These are phyloP conservation scores for Eucera pruinosa DNA, from an alignment of 2,888 invertebrate species.

Conservation along the genomic window DNA sequence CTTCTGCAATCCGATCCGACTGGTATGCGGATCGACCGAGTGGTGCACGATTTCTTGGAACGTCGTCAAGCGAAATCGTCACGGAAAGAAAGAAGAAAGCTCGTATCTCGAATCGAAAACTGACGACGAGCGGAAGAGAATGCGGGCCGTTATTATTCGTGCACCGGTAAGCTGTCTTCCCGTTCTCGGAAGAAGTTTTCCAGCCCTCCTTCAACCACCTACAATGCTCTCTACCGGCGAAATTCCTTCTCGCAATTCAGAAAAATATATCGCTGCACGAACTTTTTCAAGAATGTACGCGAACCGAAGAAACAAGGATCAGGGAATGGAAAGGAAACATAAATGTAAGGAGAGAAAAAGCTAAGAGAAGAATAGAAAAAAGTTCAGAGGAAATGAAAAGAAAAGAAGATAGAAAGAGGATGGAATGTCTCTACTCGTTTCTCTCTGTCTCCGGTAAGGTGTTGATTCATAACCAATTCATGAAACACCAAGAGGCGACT, in stretches of 20 bases:
- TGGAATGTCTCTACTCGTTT: conserved; percentile 33
- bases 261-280: conserved; percentile 61
- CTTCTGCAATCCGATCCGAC: conserved; percentile 57
- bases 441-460: conserved; percentile 29
- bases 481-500: conserved; percentile 60
- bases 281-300: conserved; percentile 32
- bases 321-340: not conserved
- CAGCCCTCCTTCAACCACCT: not conserved
- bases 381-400: too few relatives aligned
- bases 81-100: conserved; percentile 28
- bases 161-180: conserved; percentile 60
- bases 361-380: too few relatives aligned
- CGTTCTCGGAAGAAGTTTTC: conserved; percentile 59
- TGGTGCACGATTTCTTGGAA: conserved; percentile 35
- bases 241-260: conserved; percentile 48
- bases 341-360: too few relatives aligned
- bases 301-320: not conserved
- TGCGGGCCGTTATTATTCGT: conserved; percentile 71
- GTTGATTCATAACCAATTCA: conserved; percentile 70
- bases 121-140: conserved; percentile 61
- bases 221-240: conserved; percentile 9
- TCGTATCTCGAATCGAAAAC: conserved; percentile 66
- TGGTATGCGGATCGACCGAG: conserved; percentile 42
- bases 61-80: conserved; percentile 27
- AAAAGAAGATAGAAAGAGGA: too few relatives aligned